Conservation (phyloP, 1,140 invertebrate genomes). For the Chymomyza costata region DNA sequence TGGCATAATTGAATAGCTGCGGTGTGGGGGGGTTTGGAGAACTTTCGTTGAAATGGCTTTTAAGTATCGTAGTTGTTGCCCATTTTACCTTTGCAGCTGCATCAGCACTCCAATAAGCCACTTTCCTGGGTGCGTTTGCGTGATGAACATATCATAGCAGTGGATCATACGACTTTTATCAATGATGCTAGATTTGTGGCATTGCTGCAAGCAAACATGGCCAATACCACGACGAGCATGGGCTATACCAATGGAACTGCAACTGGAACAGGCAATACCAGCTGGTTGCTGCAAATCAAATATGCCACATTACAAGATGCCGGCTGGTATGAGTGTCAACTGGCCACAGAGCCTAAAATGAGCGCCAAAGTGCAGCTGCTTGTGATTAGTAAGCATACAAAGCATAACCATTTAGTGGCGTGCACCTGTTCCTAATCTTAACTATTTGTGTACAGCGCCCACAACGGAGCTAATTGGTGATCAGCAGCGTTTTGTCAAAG, state of each 20-base stretch:
- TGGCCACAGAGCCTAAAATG: constrained; percentile 83
- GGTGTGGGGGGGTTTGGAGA: constrained; percentile 5
- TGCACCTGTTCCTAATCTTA: no score
- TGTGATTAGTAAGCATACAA: constrained; percentile 82
- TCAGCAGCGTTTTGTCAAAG: constrained; percentile 78
- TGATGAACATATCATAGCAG: constrained; percentile 92
- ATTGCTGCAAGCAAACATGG: constrained; percentile 79
- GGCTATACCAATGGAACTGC: not conserved
- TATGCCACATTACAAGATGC: constrained; percentile 79
- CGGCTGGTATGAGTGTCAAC: constrained; percentile 84
- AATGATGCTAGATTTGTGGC: constrained; percentile 90
- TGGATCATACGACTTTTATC: constrained; percentile 89
- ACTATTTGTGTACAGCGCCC: constrained; percentile 75
- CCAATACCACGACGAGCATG: constrained; percentile 12
- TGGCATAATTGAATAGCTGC: constrained; percentile 41
- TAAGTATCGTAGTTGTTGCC: no score
- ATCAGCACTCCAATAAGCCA: constrained; percentile 83
- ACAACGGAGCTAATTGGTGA: constrained; percentile 78
- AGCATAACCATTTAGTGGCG: no score
- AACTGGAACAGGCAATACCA: constrained; percentile 80
- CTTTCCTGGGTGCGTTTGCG: constrained; percentile 92
- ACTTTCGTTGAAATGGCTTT: no score
- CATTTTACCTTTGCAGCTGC: constrained; percentile 69
- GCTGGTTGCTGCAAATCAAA: constrained; percentile 91
- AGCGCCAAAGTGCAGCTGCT: constrained; percentile 81